phyloP scores from a whole-genome alignment of 2,113 vertebrate species.

The Smithornis capensis region DNA sequence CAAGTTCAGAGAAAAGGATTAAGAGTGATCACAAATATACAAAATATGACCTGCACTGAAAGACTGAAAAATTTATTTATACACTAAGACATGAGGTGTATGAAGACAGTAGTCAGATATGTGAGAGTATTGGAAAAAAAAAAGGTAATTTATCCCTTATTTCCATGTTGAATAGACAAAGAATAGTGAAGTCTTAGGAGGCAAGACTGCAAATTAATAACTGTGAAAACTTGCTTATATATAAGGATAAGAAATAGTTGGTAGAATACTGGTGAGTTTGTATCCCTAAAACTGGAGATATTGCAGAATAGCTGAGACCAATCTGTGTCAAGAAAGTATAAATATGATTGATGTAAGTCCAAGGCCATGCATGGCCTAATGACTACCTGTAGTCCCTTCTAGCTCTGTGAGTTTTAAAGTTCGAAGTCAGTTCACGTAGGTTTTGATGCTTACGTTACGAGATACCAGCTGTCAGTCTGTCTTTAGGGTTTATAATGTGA shows the following conservation, averaged over 20 bases:
- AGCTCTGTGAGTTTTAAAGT: not conserved
- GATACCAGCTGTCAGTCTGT: not conserved
- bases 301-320: not conserved
- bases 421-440: not conserved
- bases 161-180: not conserved
- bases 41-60: not conserved
- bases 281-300: not conserved
- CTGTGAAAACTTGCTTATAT: not conserved
- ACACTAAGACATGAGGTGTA: not conserved
- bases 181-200: not conserved
- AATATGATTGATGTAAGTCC: not conserved
- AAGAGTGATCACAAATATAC: not conserved
- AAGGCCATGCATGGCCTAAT: not conserved
- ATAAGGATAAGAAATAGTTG: not conserved
- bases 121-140: not conserved
- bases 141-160: not conserved
- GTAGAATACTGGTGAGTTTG: not conserved
- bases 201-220: not conserved
- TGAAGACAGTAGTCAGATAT: not conserved
- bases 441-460: accelerated
- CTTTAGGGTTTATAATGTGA: not conserved
- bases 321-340: not conserved
- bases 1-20: not conserved
- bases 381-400: not conserved
- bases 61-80: not conserved